Percentiles rank a stretch among this genome's conserved stretches.
Evolutionary conservation across 2,113 vertebrate genomes (phyloP).

Genomic region (Gadus macrocephalus): DNA sequence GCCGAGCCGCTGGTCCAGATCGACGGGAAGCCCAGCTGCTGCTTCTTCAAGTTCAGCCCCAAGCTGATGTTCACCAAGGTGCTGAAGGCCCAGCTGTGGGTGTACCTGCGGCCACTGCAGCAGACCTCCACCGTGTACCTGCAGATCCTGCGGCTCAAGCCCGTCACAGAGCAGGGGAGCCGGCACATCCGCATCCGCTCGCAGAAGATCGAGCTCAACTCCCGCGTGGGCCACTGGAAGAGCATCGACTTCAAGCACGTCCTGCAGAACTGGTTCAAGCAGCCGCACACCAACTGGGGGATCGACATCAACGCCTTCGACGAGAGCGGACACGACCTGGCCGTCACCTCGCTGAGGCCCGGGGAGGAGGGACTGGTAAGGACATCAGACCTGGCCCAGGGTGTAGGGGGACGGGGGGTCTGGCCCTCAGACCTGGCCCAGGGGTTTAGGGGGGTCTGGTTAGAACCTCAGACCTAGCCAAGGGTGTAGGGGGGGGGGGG

Average conservation of each 20-base stretch:
- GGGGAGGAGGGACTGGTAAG: conserved; percentile 97
- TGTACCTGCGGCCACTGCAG: conserved; percentile 91
- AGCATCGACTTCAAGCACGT: conserved; percentile 99
- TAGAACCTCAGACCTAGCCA: too few species aligned
- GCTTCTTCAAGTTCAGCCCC: conserved; percentile 98
- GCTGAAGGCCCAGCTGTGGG: conserved; percentile 97
- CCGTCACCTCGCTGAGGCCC: conserved; percentile 90
- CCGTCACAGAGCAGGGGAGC: conserved; percentile 88
- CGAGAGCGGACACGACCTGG: conserved; percentile 92
- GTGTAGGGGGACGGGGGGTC: too few species aligned
- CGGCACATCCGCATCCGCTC: conserved; percentile 96
- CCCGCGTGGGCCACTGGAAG: conserved; percentile 92
- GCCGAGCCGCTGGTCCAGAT: conserved; percentile 92
- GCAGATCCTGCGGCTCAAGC: conserved; percentile 94
- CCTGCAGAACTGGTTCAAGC: conserved; percentile 98
- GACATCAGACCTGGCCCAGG: conserved; percentile 69
- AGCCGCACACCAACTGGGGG: conserved; percentile 98
- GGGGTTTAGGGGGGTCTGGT: too few species aligned
- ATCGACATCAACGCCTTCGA: conserved; percentile 98
- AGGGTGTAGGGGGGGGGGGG: too few species aligned
- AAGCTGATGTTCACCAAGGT: conserved; percentile 99
- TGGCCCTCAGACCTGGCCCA: too few species aligned
- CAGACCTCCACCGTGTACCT: conserved; percentile 93
- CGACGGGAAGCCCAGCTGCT: conserved; percentile 92
- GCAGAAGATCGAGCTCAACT: conserved; percentile 94